A percentile compares a stretch with the other conserved stretches of the same genome.
These are phyloP conservation scores for Bos taurus DNA, from an alignment of 2,113 vertebrate genomes.

Conservation along the genomic window DNA sequence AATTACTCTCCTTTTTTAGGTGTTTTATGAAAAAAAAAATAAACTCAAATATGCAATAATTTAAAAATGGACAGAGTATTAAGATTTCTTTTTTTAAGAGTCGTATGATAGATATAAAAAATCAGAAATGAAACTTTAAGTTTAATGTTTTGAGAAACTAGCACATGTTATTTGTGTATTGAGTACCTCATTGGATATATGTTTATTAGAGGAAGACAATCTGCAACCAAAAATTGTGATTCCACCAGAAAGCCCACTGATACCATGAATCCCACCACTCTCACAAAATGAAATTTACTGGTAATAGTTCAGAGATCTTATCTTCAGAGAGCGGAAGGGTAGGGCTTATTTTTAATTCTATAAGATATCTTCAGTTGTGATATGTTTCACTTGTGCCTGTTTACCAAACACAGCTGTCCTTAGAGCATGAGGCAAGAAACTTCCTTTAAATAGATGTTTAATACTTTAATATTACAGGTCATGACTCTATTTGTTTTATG, in stretches of 20 bases:
- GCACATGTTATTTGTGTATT: background rate
- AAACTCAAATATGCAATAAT: background rate
- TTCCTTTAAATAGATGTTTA: slow-evolving; percentile 4
- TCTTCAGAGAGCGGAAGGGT: background rate
- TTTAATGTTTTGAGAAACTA: background rate
- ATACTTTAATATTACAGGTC: slow-evolving; percentile 1
- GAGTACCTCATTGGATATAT: background rate
- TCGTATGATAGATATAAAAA: background rate
- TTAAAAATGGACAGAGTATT: background rate
- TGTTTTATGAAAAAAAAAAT: background rate
- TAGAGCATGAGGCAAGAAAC: background rate
- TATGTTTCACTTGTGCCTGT: background rate
- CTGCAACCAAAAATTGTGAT: background rate
- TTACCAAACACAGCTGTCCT: background rate
- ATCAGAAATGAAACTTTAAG: background rate
- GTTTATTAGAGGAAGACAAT: background rate
- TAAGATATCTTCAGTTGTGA: background rate
- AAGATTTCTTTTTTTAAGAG: background rate
- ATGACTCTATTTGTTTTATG: background rate
- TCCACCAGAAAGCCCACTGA: background rate
- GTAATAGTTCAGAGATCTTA: background rate
- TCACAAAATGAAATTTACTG: background rate
- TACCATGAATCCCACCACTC: background rate
- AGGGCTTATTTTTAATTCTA: background rate
- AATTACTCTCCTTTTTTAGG: background rate